These are phyloP conservation scores for Henricia sp. DNA, from an alignment of 53 echinoderm and acorn worm species.

Conservation along the genomic window DNA sequence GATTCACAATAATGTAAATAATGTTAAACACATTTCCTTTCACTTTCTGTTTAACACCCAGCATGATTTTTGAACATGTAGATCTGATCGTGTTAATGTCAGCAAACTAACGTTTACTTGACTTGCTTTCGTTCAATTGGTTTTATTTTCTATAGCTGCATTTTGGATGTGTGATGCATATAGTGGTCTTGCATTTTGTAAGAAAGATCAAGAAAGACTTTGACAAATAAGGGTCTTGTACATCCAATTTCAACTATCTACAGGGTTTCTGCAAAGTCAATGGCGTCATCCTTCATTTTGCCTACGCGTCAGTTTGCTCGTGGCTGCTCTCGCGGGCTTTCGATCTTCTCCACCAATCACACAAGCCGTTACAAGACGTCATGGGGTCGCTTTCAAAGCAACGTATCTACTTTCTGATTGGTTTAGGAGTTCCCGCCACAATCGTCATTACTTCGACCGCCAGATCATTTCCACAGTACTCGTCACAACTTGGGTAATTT, in stretches of 20 bases:
- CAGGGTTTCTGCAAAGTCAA: slow-evolving; percentile 2
- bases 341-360: slow-evolving; percentile 1
- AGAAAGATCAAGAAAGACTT: no score
- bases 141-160: no score
- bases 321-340: not conserved
- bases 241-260: no score
- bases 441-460: not conserved
- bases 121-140: no score
- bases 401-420: slow-evolving; percentile 22
- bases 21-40: not conserved
- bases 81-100: no score
- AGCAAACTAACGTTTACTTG: no score
- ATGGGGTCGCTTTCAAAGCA: not conserved
- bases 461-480: not conserved
- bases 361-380: slow-evolving; percentile 14
- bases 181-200: no score
- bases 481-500: slow-evolving; percentile 14
- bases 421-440: not conserved
- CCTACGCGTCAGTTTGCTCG: not conserved
- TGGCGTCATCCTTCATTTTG: not conserved
- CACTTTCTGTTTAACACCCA: no score
- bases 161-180: no score
- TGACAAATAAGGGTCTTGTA: no score
- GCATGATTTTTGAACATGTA: no score
- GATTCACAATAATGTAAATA: not conserved